Evolutionary conservation across 2,113 vertebrate genomes (phyloP), one percentile per base, ranked within the genome.

Genomic region (Seriola quinqueradiata): DNA sequence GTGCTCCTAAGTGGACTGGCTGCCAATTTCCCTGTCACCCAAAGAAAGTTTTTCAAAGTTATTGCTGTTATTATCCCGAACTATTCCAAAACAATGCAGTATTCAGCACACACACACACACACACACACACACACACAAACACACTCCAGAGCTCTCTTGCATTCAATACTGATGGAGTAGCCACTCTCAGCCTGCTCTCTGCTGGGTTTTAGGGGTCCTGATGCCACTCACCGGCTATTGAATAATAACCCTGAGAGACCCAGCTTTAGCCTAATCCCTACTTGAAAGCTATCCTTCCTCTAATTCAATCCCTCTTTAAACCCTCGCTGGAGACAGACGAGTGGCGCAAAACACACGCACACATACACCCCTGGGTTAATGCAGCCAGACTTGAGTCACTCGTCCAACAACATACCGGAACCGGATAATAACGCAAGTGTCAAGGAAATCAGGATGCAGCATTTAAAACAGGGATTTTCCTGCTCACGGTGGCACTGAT

Each of bases 221-320:
- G 57, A 66, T 87, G 85, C 86, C 82, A 81, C 87, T 91, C 86
- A 74, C 59, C 54, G 86, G 70, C 76, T 87, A 67, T 85, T 90
- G 87, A 90, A 90, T 80, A 77, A 88, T 81, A 87, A 91, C 88
- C 88, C 85, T 5, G 13, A 48, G 86, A 84, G 89, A 88, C 83
- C 82, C 32, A 23, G 91, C 71, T 91, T 91, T 88, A 82, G 78
- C 77, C 75, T 90, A 90, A 93, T 91, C 88, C 90, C 79, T 46
- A 86, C 84, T 92, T 89, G 87, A 91, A 92, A 92, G 86, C 85
- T 74, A 73, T 70, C 66, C 85, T 88, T 83, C 74, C 79, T 87
- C 89, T 90, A 65, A 83, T 87, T 87, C 89, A 82, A 78, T 85
- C 88, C 86, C 75, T 82, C 70, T 83, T 87, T 87, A 87, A 90